Conservation (phyloP, 2,113 vertebrate genomes). For the Prochilodus magdalenae region DNA sequence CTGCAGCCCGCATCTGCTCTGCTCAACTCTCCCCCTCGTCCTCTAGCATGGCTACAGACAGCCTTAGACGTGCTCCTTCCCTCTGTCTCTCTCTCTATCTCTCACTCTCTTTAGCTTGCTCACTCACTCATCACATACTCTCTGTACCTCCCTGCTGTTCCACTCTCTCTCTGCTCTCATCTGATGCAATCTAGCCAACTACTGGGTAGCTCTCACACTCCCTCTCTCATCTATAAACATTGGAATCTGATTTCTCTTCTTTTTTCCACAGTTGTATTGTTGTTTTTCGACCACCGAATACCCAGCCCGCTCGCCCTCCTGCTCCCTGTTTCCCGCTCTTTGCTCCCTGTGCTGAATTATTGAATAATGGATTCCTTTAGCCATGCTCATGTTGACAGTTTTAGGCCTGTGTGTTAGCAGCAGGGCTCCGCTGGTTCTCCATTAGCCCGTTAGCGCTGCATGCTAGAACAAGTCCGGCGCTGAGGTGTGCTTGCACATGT, state of each 20-base stretch:
- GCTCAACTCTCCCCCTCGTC: constrained; percentile 23
- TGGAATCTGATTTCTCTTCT: constrained; percentile 31
- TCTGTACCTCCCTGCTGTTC: neutral
- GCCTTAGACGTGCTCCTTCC: constrained; percentile 34
- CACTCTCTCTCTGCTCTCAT: constrained; percentile 32
- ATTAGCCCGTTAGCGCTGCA: constrained; percentile 36
- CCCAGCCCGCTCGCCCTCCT: constrained; percentile 28
- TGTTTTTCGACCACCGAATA: constrained; percentile 25
- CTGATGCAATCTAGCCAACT: constrained; percentile 31
- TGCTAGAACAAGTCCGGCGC: neutral
- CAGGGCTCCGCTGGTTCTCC: constrained; percentile 26
- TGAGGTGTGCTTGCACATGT: neutral
- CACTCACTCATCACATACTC: neutral
- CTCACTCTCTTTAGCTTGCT: neutral
- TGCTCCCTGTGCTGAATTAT: constrained; percentile 52
- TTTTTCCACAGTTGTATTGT: constrained; percentile 33
- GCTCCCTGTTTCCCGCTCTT: constrained; percentile 24
- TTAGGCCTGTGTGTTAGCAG: constrained; percentile 41
- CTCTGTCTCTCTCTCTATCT: constrained; percentile 9
- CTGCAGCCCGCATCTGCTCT: constrained; percentile 39
- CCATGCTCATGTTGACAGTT: constrained; percentile 56
- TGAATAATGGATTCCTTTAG: constrained; percentile 54
- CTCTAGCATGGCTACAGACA: constrained; percentile 25
- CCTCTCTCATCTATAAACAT: constrained; percentile 42
- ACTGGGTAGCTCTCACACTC: constrained; percentile 23